Evolutionary conservation across 2,888 invertebrate species (phyloP), one percentile per base, ranked within the genome.

Genomic region (Oxycera nigricornis): DNA sequence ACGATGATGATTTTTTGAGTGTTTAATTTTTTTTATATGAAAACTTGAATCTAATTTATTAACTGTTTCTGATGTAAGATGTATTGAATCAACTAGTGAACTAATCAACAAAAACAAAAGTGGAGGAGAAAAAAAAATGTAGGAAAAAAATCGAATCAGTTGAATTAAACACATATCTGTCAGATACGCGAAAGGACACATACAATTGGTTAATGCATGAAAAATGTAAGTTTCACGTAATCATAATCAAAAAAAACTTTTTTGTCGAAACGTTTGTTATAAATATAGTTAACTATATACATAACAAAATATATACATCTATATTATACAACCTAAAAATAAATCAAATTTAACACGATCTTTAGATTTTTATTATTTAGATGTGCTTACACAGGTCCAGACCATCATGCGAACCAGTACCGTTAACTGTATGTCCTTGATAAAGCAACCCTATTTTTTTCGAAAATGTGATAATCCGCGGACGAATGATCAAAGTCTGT

Each of bases 271-370:
- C 70, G 24, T 70, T 70, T 70, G 70, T 70, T 70, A 70, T 70
- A 70, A 52, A 70, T 70, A 70, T 70, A 70, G 70, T 70, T 70
- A 70, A 70, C 70, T 70, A 70, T 70, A 70, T 70, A 70, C 70
- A 70, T 70, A 70, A 70, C 70, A 70, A 70, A 70, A 70, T 70
- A 70, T 70, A 70, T 39, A 70, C 55, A 70, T 26, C 52, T 52
- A 70, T 52, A 70, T 70, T 70, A 70, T 52, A 70, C 46, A 68
- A 68, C 50, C 26, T 52, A 22, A 70, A 70, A 70, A 70, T 70
- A 70, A 70, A 70, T 70, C 22, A 52, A 68, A 70, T 70, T 70
- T 70, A 70, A 70, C 70, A 52, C 31, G 50, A 52, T 46, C 46
- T 46, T 46, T 3, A 3, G 35, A 35, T 11, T 35, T 11, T 35